These are phyloP conservation scores for Synergus itoensis DNA, from an alignment of 2,888 invertebrate genomes.

Conservation along the genomic window DNA sequence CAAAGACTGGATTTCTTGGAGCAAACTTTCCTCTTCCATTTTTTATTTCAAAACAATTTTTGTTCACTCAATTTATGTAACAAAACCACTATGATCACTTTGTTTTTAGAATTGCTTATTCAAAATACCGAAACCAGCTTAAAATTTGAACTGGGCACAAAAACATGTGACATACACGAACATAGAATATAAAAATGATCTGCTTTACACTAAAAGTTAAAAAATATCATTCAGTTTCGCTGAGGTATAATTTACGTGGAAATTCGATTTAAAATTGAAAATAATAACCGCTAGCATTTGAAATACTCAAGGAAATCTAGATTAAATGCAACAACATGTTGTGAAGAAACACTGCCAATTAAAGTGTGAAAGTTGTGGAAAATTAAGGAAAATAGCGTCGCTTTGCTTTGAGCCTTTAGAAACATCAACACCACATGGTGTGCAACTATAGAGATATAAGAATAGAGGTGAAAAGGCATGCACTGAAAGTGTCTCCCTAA, in stretches of 20 bases:
- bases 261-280: not conserved
- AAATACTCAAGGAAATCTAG: not conserved
- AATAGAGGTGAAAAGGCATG: not conserved
- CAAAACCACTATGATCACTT: not conserved
- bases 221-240: not conserved
- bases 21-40: conserved; percentile 67
- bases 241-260: not conserved
- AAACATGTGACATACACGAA: not conserved
- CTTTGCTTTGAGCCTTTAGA: not conserved
- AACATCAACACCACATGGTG: not conserved
- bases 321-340: not conserved
- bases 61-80: not conserved
- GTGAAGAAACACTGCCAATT: not conserved
- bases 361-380: not conserved
- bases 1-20: conserved; percentile 79
- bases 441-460: not conserved
- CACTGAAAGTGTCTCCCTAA: no score
- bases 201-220: not conserved
- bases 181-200: not conserved
- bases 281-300: not conserved
- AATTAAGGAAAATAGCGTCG: not conserved
- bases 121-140: not conserved
- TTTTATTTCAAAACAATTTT: conserved; percentile 41
- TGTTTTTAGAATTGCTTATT: not conserved
- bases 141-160: not conserved